Base-by-base conservation (phyloP, 1,140 invertebrate species). In the Melitaea cinxia region DNA sequence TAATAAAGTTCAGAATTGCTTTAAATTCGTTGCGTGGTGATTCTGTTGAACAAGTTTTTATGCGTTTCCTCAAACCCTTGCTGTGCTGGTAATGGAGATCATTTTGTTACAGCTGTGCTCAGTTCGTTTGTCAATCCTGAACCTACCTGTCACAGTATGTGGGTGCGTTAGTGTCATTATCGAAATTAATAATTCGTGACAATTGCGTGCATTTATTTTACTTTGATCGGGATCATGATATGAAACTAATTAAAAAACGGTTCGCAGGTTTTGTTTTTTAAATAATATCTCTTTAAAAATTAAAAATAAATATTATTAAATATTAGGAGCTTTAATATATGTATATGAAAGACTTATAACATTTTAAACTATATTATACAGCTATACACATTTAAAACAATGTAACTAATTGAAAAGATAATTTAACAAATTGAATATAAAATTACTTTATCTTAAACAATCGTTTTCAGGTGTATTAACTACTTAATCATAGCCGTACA, bases 401-500 rank as follows among this genome's bases (percentile, higher is more conserved):
- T n/a, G n/a, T n/a, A n/a, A n/a, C n/a, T n/a, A n/a, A n/a, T n/a
- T n/a, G n/a, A n/a, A n/a, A n/a, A n/a, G n/a, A n/a, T n/a, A n/a
- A n/a, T n/a, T n/a, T n/a, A n/a, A n/a, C n/a, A n/a, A n/a, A n/a
- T n/a, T n/a, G n/a, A n/a, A n/a, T n/a, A n/a, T n/a, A n/a, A n/a
- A n/a, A n/a, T 6, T 33, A 33, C 9, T 1, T 33, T 33, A 4
- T 26, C 24, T 2, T 26, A 47, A 23, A 12, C 42, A 4, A 10
- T 23, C n/a, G 42, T 47, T 47, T 45, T n/a, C 9, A 23, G 6
- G 42, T 47, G 14, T 47, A 47, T 47, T 57, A 57, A 42, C 19
- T 10, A 9, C 33, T 21, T 23, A 45, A 35, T 45, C 39, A 42
- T 60, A 60, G 24, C 24, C 26, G 45, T 14, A 52, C 52, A 52